phyloP scores from a whole-genome alignment of 2,797 vertebrate genomes.

The Nyctalus aviator region DNA sequence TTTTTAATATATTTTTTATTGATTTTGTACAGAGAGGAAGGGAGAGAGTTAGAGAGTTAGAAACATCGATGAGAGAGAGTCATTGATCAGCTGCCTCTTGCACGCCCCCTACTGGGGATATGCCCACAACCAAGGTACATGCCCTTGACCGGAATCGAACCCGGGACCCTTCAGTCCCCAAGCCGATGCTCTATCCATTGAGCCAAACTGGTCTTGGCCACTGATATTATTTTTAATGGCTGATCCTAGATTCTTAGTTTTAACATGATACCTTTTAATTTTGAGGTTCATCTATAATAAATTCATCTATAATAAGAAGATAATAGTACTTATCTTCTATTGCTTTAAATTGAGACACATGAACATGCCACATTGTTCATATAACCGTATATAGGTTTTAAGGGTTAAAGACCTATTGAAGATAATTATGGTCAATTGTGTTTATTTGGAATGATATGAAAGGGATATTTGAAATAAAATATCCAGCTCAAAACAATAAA shows the following conservation, averaged over 20 bases:
- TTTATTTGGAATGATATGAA: constrained; percentile 12
- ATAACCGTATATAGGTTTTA: background rate
- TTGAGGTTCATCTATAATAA: background rate
- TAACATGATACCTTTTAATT: background rate
- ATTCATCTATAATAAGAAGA: too few species aligned
- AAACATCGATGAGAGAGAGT: too few species aligned
- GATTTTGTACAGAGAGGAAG: too few species aligned
- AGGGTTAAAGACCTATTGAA: background rate
- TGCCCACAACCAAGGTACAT: too few species aligned
- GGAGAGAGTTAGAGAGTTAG: too few species aligned
- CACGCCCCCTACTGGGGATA: too few species aligned
- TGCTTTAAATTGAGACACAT: background rate
- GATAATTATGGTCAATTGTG: background rate
- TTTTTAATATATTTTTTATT: too few species aligned
- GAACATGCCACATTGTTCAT: background rate
- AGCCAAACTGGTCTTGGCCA: too few species aligned
- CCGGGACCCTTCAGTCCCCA: too few species aligned
- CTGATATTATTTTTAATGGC: background rate
- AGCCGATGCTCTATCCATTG: too few species aligned
- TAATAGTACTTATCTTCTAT: background rate
- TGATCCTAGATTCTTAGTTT: background rate
- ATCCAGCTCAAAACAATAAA: constrained; percentile 41
- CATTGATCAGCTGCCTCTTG: too few species aligned
- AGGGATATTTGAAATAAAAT: constrained; percentile 4
- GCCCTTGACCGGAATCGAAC: too few species aligned